Conservation (phyloP, 2,888 invertebrate genomes). For the Drosophila mimica region DNA sequence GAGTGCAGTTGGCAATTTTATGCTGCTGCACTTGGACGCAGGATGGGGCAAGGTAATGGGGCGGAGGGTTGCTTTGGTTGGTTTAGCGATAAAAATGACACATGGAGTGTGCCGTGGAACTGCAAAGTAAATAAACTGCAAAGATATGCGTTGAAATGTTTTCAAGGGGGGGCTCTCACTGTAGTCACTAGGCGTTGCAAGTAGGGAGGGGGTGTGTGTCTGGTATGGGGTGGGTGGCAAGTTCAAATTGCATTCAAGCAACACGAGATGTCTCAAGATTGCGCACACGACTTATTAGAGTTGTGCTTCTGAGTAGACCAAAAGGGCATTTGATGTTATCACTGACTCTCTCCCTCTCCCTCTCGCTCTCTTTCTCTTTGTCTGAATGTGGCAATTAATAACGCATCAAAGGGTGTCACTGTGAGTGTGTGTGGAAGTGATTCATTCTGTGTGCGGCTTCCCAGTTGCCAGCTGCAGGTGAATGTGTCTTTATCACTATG, state of each 20-base stretch:
- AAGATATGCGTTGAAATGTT: conserved; percentile 22
- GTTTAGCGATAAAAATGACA: conserved; percentile 49
- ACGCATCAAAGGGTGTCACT: neutral
- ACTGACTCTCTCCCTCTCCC: neutral
- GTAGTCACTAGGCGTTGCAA: neutral
- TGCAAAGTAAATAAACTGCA: conserved; percentile 44
- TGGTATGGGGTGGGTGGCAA: neutral
- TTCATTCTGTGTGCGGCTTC: neutral
- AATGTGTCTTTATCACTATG: conserved; percentile 2
- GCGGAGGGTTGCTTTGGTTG: neutral
- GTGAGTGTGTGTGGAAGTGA: conserved; percentile 3
- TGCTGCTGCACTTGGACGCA: conserved; percentile 30
- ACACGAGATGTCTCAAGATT: conserved; percentile 23
- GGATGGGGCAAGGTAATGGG: neutral
- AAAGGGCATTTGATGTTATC: conserved; percentile 19
- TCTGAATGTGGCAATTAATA: conserved; percentile 26
- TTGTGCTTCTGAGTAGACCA: conserved; percentile 6
- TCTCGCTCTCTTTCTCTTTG: neutral
- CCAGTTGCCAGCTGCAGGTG: conserved; percentile 18
- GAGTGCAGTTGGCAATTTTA: conserved; percentile 45
- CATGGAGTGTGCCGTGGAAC: conserved; percentile 45
- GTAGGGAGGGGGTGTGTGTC: neutral
- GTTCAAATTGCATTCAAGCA: conserved; percentile 26
- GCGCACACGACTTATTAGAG: conserved; percentile 19
- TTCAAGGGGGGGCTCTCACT: neutral